Evolutionary conservation across 64 coral and sea anemone species (phyloP).

Genomic region (Dendronephthya gigantea): DNA sequence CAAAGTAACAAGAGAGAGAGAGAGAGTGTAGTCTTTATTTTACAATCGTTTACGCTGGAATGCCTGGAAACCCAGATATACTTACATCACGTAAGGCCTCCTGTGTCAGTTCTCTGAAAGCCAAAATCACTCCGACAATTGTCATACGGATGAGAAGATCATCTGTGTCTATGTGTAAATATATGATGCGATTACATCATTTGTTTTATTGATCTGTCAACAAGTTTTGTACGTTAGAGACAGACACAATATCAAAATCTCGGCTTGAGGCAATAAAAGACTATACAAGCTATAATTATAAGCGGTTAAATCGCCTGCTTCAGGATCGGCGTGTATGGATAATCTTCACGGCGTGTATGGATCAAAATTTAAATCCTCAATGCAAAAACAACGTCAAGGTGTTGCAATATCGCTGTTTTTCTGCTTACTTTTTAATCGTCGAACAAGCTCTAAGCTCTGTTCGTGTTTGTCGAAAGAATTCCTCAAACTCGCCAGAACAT

Average conservation of each 20-base stretch:
- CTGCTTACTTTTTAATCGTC: constrained; percentile 76
- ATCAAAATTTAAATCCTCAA: not conserved
- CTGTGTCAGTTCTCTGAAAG: constrained; percentile 69
- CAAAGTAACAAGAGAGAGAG: too few species aligned
- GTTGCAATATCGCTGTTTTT: too few species aligned
- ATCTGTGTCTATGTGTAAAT: constrained; percentile 68
- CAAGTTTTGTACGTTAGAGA: not conserved
- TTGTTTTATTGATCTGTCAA: not conserved
- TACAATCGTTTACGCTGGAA: not conserved
- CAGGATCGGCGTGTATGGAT: too few species aligned
- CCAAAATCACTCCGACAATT: constrained; percentile 84
- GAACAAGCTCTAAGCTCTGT: constrained; percentile 62
- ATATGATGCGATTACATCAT: not conserved
- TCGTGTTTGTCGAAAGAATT: constrained; percentile 87
- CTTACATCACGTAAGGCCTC: constrained; percentile 67
- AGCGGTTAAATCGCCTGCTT: too few species aligned
- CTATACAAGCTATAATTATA: too few species aligned
- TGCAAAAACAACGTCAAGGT: too few species aligned
- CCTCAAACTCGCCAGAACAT: constrained; percentile 53
- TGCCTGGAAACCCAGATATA: not conserved
- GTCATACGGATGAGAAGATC: constrained; percentile 67
- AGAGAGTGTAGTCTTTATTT: too few species aligned
- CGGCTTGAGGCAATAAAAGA: too few species aligned
- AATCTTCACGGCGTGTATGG: too few species aligned
- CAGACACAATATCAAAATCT: too few species aligned